phyloP scores from a whole-genome alignment of 2,888 invertebrate genomes.

The Miltochrista miniata region DNA sequence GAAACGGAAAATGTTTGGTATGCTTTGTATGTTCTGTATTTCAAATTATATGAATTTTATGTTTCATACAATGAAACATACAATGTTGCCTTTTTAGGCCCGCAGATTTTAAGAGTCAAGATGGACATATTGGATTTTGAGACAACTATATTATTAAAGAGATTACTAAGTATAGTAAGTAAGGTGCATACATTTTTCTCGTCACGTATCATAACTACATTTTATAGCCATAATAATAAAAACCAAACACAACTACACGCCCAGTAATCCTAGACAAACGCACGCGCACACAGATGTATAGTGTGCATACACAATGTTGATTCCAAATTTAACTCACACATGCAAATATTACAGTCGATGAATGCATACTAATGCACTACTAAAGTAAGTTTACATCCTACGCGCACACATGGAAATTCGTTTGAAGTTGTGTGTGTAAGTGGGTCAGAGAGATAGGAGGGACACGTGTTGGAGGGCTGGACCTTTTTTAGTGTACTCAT shows the following conservation, averaged over 20 bases:
- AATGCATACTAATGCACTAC: conserved; percentile 58
- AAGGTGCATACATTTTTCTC: too few species aligned
- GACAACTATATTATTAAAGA: too few species aligned
- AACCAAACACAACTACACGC: conserved; percentile 23
- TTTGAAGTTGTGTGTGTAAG: conserved; percentile 63
- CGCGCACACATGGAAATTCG: conserved; percentile 34
- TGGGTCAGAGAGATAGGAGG: conserved; percentile 80
- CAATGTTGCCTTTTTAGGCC: too few species aligned
- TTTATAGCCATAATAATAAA: background rate
- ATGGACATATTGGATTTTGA: too few species aligned
- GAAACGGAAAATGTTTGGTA: too few species aligned
- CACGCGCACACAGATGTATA: conserved; percentile 41
- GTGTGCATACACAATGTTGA: conserved; percentile 38
- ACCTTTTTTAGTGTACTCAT: conserved; percentile 57
- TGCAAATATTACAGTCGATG: conserved; percentile 18
- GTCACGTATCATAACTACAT: too few species aligned
- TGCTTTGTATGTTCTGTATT: too few species aligned
- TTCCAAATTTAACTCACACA: conserved; percentile 57
- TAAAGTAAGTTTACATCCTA: conserved; percentile 30
- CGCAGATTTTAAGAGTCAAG: too few species aligned
- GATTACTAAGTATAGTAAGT: too few species aligned
- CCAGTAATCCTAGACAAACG: conserved; percentile 48
- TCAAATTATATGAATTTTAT: too few species aligned
- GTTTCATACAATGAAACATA: too few species aligned
- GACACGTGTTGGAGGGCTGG: conserved; percentile 80